Percentiles rank a stretch among this genome's conserved stretches.
Evolutionary conservation across 2,888 invertebrate genomes (phyloP).

Genomic region (Mesoligia furuncula): DNA sequence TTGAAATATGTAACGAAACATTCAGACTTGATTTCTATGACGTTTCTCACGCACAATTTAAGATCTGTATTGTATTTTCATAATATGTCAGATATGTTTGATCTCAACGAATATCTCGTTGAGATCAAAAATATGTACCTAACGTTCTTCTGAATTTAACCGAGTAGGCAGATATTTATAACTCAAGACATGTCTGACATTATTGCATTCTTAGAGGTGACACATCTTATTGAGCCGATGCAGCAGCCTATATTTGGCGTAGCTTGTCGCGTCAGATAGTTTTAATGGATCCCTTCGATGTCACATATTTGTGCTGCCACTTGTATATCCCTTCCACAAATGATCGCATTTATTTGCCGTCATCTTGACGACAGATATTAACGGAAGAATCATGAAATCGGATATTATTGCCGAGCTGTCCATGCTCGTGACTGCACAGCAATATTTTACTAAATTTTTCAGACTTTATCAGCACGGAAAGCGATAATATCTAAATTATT

Average conservation of each 20-base stretch:
- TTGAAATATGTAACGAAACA: conserved; percentile 3
- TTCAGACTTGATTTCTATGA: conserved; percentile 17
- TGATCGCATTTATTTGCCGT: neutral
- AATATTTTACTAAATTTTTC: conserved; percentile 23
- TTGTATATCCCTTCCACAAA: neutral
- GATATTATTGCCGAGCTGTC: neutral
- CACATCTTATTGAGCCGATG: neutral
- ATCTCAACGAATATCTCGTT: neutral
- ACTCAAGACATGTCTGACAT: neutral
- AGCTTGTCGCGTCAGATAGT: neutral
- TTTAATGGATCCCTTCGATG: neutral
- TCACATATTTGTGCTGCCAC: neutral
- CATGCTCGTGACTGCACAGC: neutral
- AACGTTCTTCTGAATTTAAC: neutral
- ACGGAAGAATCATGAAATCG: neutral
- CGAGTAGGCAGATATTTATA: neutral
- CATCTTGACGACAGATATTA: neutral
- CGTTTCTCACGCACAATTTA: conserved; percentile 7
- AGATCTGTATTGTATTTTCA: neutral
- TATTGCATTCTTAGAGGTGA: neutral
- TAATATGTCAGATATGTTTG: neutral
- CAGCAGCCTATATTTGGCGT: neutral
- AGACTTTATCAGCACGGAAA: conserved; percentile 32
- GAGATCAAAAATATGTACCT: neutral
- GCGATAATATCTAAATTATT: conserved; percentile 60